Percentiles rank a stretch among this genome's conserved stretches.
These are phyloP conservation scores for Yponomeuta cagnagella DNA, from an alignment of 2,888 invertebrate genomes.

Conservation along the genomic window DNA sequence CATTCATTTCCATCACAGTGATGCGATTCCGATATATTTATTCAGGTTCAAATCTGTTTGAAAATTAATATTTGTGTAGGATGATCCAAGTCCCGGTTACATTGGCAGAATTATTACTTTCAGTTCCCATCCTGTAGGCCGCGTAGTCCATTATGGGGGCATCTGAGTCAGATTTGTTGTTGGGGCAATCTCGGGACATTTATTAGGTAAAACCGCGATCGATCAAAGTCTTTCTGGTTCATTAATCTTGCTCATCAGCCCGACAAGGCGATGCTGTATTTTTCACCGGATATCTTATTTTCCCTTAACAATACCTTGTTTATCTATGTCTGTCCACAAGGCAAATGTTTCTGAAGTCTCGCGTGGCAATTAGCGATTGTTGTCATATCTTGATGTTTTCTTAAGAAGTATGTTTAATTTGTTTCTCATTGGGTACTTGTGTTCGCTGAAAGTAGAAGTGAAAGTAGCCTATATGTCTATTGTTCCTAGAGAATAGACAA, in stretches of 20 bases:
- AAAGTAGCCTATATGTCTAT: too few species aligned
- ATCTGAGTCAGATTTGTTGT: constrained; percentile 43
- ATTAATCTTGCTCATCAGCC: constrained; percentile 70
- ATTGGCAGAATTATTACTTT: constrained; percentile 3
- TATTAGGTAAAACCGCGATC: constrained; percentile 68
- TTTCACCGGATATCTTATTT: constrained; percentile 12
- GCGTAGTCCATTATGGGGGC: constrained; percentile 37
- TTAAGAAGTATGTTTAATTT: background rate
- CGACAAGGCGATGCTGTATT: constrained; percentile 15
- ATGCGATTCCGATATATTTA: too few species aligned
- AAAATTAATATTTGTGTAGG: background rate
- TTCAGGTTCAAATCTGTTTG: too few species aligned
- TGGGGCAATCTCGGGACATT: constrained; percentile 46
- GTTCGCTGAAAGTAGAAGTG: too few species aligned
- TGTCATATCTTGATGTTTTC: background rate
- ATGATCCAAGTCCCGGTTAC: background rate
- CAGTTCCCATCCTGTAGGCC: constrained; percentile 20
- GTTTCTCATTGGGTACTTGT: too few species aligned
- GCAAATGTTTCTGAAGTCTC: background rate
- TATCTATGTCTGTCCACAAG: constrained; percentile 25
- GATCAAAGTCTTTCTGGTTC: constrained; percentile 69
- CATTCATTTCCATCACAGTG: too few species aligned
- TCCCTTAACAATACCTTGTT: constrained; percentile 39
- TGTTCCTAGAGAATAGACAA: too few species aligned
- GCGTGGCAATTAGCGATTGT: background rate